Evolutionary conservation across 2,797 vertebrate species (phyloP).

Genomic region (Leontocebus nigricollis): DNA sequence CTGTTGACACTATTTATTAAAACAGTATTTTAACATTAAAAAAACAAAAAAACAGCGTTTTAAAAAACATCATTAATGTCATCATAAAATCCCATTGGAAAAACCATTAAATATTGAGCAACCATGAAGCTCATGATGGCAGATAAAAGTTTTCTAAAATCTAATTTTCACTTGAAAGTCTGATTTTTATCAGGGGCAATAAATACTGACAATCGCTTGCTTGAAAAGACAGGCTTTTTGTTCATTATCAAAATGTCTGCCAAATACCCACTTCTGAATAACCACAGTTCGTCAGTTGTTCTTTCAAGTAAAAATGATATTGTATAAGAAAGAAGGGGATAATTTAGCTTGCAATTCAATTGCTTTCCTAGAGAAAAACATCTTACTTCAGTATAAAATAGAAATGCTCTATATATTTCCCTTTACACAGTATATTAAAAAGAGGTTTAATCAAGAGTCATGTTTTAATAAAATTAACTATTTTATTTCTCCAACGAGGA

Average conservation of each 20-base stretch:
- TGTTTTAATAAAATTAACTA: background rate
- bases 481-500: background rate
- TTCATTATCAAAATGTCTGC: constrained; percentile 12
- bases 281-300: background rate
- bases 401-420: background rate
- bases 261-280: background rate
- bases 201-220: background rate
- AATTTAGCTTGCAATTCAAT: background rate
- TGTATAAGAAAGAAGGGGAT: background rate
- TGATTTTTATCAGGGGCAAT: background rate
- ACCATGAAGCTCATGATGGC: background rate
- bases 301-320: background rate
- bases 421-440: background rate
- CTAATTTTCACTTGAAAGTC: background rate
- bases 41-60: background rate
- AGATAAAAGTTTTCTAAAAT: background rate
- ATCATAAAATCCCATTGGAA: background rate
- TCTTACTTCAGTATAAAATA: background rate
- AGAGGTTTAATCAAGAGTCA: background rate
- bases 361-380: background rate
- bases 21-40: background rate
- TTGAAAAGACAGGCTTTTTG: background rate
- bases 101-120: background rate
- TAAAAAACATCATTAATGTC: background rate
- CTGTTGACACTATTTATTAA: background rate